A percentile compares a stretch with the other conserved stretches of the same genome.
These are phyloP conservation scores for Spilarctia lutea DNA, from an alignment of 2,888 invertebrate species.

Conservation along the genomic window DNA sequence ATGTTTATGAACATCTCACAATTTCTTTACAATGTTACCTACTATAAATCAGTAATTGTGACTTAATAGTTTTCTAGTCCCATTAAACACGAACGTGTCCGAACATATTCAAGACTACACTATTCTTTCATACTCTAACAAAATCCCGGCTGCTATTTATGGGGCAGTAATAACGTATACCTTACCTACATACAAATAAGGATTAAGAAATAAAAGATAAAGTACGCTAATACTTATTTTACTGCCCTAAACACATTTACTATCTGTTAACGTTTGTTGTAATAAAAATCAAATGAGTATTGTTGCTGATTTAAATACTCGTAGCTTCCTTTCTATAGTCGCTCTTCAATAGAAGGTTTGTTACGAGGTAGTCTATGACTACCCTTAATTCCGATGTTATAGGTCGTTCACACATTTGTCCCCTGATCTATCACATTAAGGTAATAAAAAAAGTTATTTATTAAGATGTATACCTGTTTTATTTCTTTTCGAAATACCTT, in stretches of 20 bases:
- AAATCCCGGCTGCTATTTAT: not conserved
- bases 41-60: too few species aligned
- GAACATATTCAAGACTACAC: not conserved
- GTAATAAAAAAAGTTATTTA: not conserved
- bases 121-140: not conserved
- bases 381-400: slow-evolving; percentile 28
- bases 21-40: too few species aligned
- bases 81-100: not conserved
- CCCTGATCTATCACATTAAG: not conserved
- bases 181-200: not conserved
- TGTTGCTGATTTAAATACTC: slow-evolving; percentile 35
- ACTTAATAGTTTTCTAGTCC: not conserved
- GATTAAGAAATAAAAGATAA: not conserved
- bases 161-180: not conserved
- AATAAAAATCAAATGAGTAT: slow-evolving; percentile 42
- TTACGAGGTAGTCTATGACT: slow-evolving; percentile 31
- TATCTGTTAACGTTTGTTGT: slow-evolving; percentile 11
- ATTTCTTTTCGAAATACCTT: not conserved
- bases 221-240: not conserved
- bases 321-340: slow-evolving; percentile 22
- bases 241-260: slow-evolving; percentile 7
- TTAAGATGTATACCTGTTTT: not conserved
- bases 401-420: not conserved
- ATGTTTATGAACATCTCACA: too few species aligned
- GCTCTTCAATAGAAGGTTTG: slow-evolving; percentile 33